Evolutionary conservation across 2,888 invertebrate genomes (phyloP), one percentile per base, ranked within the genome.

Genomic region (Crossocerus cetratus): DNA sequence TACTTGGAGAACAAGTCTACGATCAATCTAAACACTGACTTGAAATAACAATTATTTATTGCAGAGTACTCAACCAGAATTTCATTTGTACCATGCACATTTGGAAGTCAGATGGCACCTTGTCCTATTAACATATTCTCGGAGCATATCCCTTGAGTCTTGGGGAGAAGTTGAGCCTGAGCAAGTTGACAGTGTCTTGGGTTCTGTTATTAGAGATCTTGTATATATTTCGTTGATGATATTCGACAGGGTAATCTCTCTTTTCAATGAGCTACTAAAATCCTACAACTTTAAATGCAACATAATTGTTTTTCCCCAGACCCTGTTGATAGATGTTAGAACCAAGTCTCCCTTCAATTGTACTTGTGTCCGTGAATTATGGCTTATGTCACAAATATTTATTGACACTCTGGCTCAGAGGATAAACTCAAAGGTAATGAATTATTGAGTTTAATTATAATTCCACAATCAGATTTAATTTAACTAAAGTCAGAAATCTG

Each of bases 321-420:
- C 90, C 54, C 87, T 90, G 42, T 83, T 89, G 2, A 81, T 83
- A 2, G 91, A 92, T 72, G 80, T 93, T n/a, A 80, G 88, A 18
- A 86, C 88, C n/a, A 90, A 86, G 60, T 91, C 91, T 16, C 91
- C 93, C 0, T 94, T 93, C 80, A 91, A 91, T 67, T 94, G 94
- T 70, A 91, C 91, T 14, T 94, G 94, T 77, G 87, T 91, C 3
- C 92, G 92, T 85, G 93, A 93, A 86, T 81, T 92, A 49, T 94
- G 94, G 93, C 83, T 92, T 0, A 88, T 93, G 81, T 74, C 93
- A 13, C 91, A 91, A 77, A 84, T 91, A 23, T 86, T 91, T 0
- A 80, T 91, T 2, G 91, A 91, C 69, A 88, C 90, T 61, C 83
- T 88, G 44, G 80, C 83, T 18, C 79, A 80, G 32, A 81, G 81